Conservation (phyloP, 2,888 invertebrate genomes). For the Sarcophaga variegata region DNA sequence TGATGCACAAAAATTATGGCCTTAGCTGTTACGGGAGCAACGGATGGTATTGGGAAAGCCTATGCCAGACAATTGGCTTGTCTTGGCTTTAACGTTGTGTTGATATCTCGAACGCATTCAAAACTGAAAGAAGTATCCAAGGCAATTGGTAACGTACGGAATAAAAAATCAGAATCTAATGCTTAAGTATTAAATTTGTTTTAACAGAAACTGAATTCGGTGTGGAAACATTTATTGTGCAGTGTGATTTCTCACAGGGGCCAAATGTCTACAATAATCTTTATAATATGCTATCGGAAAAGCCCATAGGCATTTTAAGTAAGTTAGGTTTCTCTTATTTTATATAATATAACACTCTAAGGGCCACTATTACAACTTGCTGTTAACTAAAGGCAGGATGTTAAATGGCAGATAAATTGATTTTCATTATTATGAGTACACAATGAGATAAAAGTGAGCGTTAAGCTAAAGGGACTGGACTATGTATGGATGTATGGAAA, state of each 20-base stretch:
- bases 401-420: no score
- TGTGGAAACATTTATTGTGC: conserved; percentile 87
- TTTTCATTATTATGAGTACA: no score
- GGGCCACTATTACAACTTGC: no score
- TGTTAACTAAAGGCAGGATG: no score
- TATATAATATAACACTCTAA: conserved; percentile 20
- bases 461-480: no score
- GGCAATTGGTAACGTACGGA: conserved; percentile 85
- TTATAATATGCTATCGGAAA: conserved; percentile 85
- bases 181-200: not conserved
- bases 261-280: conserved; percentile 87
- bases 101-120: conserved; percentile 89
- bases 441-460: no score
- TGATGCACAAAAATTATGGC: not conserved
- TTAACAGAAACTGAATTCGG: conserved; percentile 83
- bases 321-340: conserved; percentile 86
- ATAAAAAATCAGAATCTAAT: not conserved
- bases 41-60: conserved; percentile 94
- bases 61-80: conserved; percentile 91
- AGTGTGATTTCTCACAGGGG: conserved; percentile 90
- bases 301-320: conserved; percentile 93
- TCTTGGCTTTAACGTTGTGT: conserved; percentile 88
- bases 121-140: conserved; percentile 87
- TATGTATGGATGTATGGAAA: no score
- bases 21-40: conserved; percentile 91